phyloP scores from a whole-genome alignment of 2,113 vertebrate genomes.

The Sceloporus undulatus region DNA sequence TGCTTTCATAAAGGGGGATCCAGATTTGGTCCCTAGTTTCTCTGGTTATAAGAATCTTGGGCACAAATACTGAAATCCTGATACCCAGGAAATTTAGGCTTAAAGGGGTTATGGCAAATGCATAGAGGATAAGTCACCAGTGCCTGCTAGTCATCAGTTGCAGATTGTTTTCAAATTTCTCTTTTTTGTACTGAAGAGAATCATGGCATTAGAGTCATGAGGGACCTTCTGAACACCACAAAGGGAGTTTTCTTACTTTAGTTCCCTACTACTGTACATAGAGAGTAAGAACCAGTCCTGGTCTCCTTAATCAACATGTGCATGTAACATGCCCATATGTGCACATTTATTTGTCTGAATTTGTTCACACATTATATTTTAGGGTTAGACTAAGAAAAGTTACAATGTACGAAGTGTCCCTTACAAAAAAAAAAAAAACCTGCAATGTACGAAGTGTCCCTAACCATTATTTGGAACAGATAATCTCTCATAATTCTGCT shows the following conservation, averaged over 20 bases:
- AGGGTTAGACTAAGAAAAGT: too few species aligned
- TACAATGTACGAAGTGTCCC: too few species aligned
- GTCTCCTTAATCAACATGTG: not conserved
- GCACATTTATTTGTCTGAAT: not conserved
- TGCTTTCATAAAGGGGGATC: not conserved
- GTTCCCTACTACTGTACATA: too few species aligned
- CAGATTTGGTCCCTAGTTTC: too few species aligned
- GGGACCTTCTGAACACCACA: not conserved
- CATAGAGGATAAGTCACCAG: not conserved
- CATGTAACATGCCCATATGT: not conserved
- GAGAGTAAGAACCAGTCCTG: not conserved
- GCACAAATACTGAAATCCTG: too few species aligned
- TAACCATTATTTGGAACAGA: not conserved
- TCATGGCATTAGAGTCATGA: not conserved
- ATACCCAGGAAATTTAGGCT: not conserved
- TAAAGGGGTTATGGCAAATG: not conserved
- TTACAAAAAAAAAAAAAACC: too few species aligned
- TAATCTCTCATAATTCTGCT: not conserved
- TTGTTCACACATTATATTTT: too few species aligned
- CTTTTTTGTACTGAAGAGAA: not conserved
- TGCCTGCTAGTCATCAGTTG: not conserved
- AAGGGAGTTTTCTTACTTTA: not conserved
- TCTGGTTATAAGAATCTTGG: not conserved
- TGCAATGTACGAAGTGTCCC: too few species aligned
- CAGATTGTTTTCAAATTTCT: not conserved